phyloP scores from a whole-genome alignment of 1,140 invertebrate genomes.

The Rhopalosiphum maidis region DNA sequence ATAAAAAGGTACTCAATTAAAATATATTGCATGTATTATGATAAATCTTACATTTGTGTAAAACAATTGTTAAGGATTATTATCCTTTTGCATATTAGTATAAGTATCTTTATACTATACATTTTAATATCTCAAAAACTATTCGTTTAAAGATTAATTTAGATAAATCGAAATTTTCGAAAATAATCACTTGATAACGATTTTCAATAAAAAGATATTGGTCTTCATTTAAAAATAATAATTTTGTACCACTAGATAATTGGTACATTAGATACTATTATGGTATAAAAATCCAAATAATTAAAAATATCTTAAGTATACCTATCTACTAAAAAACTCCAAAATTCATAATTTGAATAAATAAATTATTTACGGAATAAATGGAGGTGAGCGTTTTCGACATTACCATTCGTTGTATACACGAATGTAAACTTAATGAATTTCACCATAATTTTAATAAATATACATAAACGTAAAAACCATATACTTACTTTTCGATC shows the following conservation, averaged over 20 bases:
- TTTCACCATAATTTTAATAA: neutral
- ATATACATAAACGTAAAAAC: neutral
- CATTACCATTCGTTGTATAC: neutral
- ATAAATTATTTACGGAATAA: too few relatives aligned
- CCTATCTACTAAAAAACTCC: too few relatives aligned
- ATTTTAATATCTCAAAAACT: neutral
- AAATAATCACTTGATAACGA: too few relatives aligned
- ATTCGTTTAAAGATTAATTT: neutral
- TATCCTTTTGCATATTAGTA: neutral
- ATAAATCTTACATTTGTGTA: too few relatives aligned
- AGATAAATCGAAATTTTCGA: neutral
- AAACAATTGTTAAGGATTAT: neutral
- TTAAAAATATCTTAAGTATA: neutral
- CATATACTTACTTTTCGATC: slow-evolving; percentile 69
- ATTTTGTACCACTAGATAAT: neutral
- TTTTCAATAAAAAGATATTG: neutral
- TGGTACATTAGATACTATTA: neutral
- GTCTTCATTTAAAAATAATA: neutral
- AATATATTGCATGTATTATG: too few relatives aligned
- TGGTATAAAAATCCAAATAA: neutral
- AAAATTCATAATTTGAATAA: too few relatives aligned
- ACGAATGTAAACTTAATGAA: neutral
- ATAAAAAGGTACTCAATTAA: too few relatives aligned
- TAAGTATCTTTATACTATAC: neutral
- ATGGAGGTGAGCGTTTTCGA: neutral